phyloP scores from a whole-genome alignment of 2,797 vertebrate genomes.

The Pangasius macronema region DNA sequence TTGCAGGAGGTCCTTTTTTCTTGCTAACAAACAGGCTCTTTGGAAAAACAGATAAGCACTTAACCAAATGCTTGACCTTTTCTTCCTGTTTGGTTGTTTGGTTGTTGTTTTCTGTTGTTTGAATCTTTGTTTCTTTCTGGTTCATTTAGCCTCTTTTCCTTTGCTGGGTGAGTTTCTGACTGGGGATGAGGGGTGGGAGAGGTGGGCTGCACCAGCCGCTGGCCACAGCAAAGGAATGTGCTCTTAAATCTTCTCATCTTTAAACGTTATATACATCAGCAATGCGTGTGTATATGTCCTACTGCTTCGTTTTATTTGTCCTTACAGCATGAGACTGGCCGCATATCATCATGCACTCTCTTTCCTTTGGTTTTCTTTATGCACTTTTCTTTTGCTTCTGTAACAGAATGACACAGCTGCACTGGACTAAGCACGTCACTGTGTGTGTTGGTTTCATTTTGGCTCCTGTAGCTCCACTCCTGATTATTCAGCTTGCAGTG shows the following conservation, averaged over 20 bases:
- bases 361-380: slow-evolving; percentile 43
- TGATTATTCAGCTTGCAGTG: slow-evolving; percentile 50
- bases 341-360: slow-evolving; percentile 53
- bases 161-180: slow-evolving; percentile 65
- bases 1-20: slow-evolving; percentile 72
- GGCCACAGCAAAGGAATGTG: slow-evolving; percentile 73
- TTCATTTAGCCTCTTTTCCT: slow-evolving; percentile 78
- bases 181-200: slow-evolving; percentile 39
- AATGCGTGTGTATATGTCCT: slow-evolving; percentile 53
- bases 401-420: slow-evolving; percentile 56
- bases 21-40: slow-evolving; percentile 78
- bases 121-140: slow-evolving; percentile 63
- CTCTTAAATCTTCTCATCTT: slow-evolving; percentile 56
- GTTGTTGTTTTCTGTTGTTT: slow-evolving; percentile 58
- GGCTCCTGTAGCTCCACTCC: slow-evolving; percentile 45
- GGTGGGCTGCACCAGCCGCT: slow-evolving; percentile 66
- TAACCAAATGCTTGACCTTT: slow-evolving; percentile 80
- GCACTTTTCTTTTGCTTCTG: slow-evolving; percentile 45
- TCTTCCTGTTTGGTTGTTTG: slow-evolving; percentile 60
- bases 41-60: slow-evolving; percentile 84
- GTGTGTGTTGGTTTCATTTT: slow-evolving; percentile 46
- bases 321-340: slow-evolving; percentile 62
- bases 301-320: slow-evolving; percentile 55
- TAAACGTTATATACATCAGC: slow-evolving; percentile 51
- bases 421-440: slow-evolving; percentile 51